Evolutionary conservation across 2,797 vertebrate genomes (phyloP).

Genomic region (Mus caroli): DNA sequence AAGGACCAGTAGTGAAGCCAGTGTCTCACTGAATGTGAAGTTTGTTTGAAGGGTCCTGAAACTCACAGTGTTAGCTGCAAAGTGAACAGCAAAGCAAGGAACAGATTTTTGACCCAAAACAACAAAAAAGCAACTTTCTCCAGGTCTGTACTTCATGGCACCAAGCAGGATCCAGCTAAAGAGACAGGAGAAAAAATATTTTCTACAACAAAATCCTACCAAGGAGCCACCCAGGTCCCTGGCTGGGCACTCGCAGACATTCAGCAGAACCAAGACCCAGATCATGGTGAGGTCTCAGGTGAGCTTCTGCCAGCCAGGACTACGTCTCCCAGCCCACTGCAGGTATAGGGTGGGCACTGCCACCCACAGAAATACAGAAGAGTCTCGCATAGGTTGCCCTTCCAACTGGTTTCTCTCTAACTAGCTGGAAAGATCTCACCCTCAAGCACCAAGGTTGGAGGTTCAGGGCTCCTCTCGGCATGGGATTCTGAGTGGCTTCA

Average conservation of each 20-base stretch:
- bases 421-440: neutral
- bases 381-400: neutral
- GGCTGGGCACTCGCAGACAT: neutral
- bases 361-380: neutral
- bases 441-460: neutral
- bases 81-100: neutral
- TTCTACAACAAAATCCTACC: neutral
- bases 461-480: neutral
- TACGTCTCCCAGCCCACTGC: neutral
- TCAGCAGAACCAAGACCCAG: neutral
- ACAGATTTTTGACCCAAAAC: neutral
- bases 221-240: neutral
- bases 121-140: neutral
- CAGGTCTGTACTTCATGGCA: neutral
- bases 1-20: neutral
- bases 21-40: neutral
- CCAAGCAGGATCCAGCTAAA: neutral
- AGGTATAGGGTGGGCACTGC: neutral
- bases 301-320: neutral
- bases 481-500: neutral
- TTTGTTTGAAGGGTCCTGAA: neutral
- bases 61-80: neutral
- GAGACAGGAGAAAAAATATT: neutral
- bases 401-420: neutral
- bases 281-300: neutral